A percentile compares a stretch with the other conserved stretches of the same genome.
These are phyloP conservation scores for Drosophila lini DNA, from an alignment of 1,140 invertebrate genomes.

Conservation along the genomic window DNA sequence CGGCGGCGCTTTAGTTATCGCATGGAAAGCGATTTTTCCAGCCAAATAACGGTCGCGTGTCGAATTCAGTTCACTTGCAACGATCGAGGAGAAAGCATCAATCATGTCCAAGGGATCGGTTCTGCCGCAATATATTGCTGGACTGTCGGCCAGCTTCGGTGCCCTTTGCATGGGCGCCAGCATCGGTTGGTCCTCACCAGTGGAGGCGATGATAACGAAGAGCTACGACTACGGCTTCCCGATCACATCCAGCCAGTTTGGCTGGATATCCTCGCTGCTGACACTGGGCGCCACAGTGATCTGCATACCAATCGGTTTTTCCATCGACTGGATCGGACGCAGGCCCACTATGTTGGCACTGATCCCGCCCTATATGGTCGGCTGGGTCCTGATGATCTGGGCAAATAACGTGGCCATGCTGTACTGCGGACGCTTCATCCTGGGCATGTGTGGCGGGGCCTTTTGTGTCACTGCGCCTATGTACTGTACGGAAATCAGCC, in stretches of 20 bases:
- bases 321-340: conserved; percentile 89
- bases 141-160: conserved; percentile 85
- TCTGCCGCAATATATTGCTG: conserved; percentile 70
- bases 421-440: conserved; percentile 89
- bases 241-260: conserved; percentile 60
- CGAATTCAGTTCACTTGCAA: conserved; percentile 52
- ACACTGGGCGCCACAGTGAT: conserved; percentile 85
- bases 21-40: conserved; percentile 45
- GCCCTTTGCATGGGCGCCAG: conserved; percentile 87
- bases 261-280: conserved; percentile 71
- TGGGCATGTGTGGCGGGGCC: conserved; percentile 89
- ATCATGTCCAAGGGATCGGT: conserved; percentile 57
- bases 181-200: conserved; percentile 89
- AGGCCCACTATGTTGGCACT: conserved; percentile 88
- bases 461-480: conserved; percentile 89
- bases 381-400: conserved; percentile 89
- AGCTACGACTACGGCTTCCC: conserved; percentile 83
- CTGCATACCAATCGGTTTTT: conserved; percentile 87
- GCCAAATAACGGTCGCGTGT: conserved; percentile 36
- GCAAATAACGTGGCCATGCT: conserved; percentile 87
- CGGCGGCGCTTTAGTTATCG: conserved; percentile 39
- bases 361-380: conserved; percentile 87
- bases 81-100: conserved; percentile 22
- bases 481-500: conserved; percentile 90
- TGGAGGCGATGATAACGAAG: conserved; percentile 84